phyloP scores from a whole-genome alignment of 2,888 invertebrate species.

The Eupeodes latifasciatus region DNA sequence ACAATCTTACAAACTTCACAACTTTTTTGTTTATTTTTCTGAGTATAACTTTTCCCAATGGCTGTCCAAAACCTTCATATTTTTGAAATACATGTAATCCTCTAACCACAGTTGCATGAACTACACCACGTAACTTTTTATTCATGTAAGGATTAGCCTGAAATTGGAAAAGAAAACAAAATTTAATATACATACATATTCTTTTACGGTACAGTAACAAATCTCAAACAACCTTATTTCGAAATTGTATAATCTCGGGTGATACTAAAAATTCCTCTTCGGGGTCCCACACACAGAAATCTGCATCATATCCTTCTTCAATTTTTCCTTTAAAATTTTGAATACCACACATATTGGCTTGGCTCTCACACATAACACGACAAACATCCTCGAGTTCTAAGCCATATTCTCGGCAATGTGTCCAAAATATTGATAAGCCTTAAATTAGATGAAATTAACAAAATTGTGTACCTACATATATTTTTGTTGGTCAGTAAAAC shows the following conservation, averaged over 20 bases:
- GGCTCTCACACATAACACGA: conserved; percentile 86
- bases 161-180: conserved; percentile 74
- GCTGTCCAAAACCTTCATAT: conserved; percentile 83
- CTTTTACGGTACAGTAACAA: neutral
- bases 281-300: conserved; percentile 90
- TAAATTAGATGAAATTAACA: conserved; percentile 23
- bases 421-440: conserved; percentile 90
- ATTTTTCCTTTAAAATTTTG: conserved; percentile 87
- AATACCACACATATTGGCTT: conserved; percentile 87
- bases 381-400: conserved; percentile 86
- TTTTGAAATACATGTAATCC: conserved; percentile 87
- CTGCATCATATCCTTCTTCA: conserved; percentile 88
- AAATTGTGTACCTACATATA: too few species aligned
- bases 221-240: conserved; percentile 86
- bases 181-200: neutral
- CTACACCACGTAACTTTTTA: conserved; percentile 86
- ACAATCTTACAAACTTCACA: conserved; percentile 82
- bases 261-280: conserved; percentile 86
- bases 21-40: conserved; percentile 81
- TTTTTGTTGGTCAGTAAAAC: neutral
- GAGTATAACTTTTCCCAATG: conserved; percentile 82
- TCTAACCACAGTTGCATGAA: conserved; percentile 88
- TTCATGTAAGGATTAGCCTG: conserved; percentile 89
- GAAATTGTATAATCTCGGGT: conserved; percentile 87
- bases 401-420: conserved; percentile 86